These are phyloP conservation scores for Apamea monoglypha DNA, from an alignment of 2,888 invertebrate species.

Conservation along the genomic window DNA sequence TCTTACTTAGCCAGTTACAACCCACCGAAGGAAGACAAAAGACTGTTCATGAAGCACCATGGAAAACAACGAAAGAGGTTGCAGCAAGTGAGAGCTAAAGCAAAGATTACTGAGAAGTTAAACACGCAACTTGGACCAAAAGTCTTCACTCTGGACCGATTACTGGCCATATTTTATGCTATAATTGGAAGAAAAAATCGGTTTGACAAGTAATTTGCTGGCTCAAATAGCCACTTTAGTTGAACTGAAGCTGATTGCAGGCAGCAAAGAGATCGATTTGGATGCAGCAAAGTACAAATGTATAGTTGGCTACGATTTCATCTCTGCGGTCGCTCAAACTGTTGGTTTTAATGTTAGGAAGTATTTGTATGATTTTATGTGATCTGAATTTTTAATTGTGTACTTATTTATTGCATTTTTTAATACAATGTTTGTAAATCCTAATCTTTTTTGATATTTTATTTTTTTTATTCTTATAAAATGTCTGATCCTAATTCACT, in stretches of 20 bases:
- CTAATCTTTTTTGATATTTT: rapidly evolving
- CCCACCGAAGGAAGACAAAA: slow-evolving; percentile 96
- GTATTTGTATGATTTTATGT: slow-evolving; percentile 93
- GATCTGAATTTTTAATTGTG: slow-evolving; percentile 57
- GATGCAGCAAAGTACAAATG: slow-evolving; percentile 97
- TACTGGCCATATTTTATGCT: slow-evolving; percentile 97
- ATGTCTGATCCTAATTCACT: not conserved
- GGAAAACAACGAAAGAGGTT: slow-evolving; percentile 93
- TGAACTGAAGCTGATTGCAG: slow-evolving; percentile 94
- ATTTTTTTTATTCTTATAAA: not conserved
- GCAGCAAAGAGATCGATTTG: slow-evolving; percentile 93
- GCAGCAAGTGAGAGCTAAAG: slow-evolving; percentile 91
- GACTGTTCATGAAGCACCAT: slow-evolving; percentile 95
- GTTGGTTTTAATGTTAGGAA: slow-evolving; percentile 94
- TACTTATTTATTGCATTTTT: slow-evolving; percentile 50
- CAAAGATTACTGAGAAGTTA: slow-evolving; percentile 89
- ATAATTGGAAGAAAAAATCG: slow-evolving; percentile 95
- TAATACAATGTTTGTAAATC: slow-evolving; percentile 13
- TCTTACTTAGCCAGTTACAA: slow-evolving; percentile 98
- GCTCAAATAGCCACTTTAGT: slow-evolving; percentile 97
- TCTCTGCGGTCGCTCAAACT: slow-evolving; percentile 93
- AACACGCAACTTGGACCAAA: slow-evolving; percentile 95
- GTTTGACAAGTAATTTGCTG: slow-evolving; percentile 96
- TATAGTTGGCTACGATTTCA: slow-evolving; percentile 95
- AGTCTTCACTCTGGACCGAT: slow-evolving; percentile 94